Evolutionary conservation across 2,797 vertebrate species (phyloP).

Genomic region (Tadarida brasiliensis): DNA sequence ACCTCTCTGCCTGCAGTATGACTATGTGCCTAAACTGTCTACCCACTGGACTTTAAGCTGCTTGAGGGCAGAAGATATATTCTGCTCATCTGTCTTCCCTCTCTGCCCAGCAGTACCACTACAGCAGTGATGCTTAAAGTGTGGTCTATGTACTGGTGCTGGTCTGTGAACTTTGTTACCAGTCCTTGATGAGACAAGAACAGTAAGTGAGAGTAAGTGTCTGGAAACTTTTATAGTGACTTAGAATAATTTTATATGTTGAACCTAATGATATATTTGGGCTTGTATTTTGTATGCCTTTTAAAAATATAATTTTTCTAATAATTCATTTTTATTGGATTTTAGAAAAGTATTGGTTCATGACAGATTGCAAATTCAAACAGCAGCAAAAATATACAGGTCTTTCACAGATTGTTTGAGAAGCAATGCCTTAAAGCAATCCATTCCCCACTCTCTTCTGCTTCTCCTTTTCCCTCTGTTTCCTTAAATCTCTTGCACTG

Average conservation of each 20-base stretch:
- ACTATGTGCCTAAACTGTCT: not conserved
- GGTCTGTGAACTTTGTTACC: not conserved
- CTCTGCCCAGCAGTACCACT: not conserved
- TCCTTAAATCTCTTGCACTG: not conserved
- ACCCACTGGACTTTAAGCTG: not conserved
- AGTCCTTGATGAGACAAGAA: not conserved
- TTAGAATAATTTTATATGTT: not conserved
- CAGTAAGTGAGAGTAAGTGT: not conserved
- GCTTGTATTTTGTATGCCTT: not conserved
- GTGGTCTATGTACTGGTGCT: not conserved
- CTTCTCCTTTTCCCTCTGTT: not conserved
- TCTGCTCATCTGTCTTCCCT: slow-evolving; percentile 40
- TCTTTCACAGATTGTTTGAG: not conserved
- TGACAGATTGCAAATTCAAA: slow-evolving; percentile 32
- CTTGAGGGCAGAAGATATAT: slow-evolving; percentile 14
- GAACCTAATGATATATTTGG: slow-evolving; percentile 3
- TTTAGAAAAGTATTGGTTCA: slow-evolving; percentile 29
- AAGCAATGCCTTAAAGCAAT: not conserved
- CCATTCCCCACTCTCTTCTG: not conserved
- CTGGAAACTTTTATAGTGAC: slow-evolving; percentile 3
- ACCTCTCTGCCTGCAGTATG: not conserved
- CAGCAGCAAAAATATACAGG: slow-evolving; percentile 8
- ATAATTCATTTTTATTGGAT: slow-evolving; percentile 20
- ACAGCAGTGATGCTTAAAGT: not conserved
- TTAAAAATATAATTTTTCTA: slow-evolving; percentile 24